phyloP scores from a whole-genome alignment of 2,888 invertebrate genomes.

The Ormyrus pomaceus region DNA sequence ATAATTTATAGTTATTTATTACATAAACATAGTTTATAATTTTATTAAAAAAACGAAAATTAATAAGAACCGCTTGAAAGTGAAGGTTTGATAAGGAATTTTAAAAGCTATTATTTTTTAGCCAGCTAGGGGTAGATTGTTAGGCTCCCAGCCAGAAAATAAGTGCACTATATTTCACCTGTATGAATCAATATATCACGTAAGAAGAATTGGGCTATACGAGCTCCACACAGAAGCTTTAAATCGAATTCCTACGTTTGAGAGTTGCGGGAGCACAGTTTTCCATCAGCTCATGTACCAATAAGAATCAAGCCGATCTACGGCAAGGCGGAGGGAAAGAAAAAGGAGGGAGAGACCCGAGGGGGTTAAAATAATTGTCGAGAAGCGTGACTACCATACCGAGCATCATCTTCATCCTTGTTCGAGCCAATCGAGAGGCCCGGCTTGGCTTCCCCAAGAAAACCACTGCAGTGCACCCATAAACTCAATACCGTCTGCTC shows the following conservation, averaged over 20 bases:
- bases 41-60: too few species aligned
- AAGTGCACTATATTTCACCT: constrained; percentile 37
- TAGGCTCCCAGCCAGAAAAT: constrained; percentile 15
- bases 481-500: constrained; percentile 67
- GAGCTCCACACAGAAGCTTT: background rate
- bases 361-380: constrained; percentile 72
- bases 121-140: background rate
- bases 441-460: constrained; percentile 53
- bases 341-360: constrained; percentile 20
- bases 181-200: constrained; percentile 27
- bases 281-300: constrained; percentile 54
- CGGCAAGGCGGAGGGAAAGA: background rate
- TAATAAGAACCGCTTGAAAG: too few species aligned
- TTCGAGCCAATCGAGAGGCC: background rate
- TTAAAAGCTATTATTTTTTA: too few species aligned
- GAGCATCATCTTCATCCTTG: constrained; percentile 63
- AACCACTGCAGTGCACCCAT: constrained; percentile 72
- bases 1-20: too few species aligned
- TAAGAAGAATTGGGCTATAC: background rate
- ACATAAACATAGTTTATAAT: too few species aligned
- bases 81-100: too few species aligned
- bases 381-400: constrained; percentile 72
- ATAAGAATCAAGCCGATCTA: constrained; percentile 58
- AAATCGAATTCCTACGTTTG: background rate
- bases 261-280: background rate